Evolutionary conservation across 1,140 invertebrate species (phyloP), one percentile per base, ranked within the genome.

Genomic region (Bemisia tabaci): DNA sequence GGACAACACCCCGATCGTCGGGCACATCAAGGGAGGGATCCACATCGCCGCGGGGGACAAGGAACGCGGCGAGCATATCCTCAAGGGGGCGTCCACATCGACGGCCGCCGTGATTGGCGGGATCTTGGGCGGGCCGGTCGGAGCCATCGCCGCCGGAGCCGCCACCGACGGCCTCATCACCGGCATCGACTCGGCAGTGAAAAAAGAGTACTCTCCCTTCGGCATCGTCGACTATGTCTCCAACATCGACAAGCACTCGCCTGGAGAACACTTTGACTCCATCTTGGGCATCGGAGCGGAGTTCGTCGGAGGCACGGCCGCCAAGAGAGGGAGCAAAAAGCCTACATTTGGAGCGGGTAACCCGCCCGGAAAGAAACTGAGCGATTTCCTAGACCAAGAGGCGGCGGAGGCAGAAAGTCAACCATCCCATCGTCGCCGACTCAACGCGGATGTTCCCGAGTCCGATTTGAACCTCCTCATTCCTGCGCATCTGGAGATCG

Each of bases 1-100:
- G 2, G 65, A 65, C 59, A 60, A 25, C 26, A 60, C 59, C 17
- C 65, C 65, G 2, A 22, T 65, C n/a, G n/a, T 65, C 2, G 65
- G 65, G 2, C 65, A 65, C 59, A 65, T 65, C 48, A 65, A 65
- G 26, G 65, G 48, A 9, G 65, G 65, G 2, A 65, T 65, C 2
- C 65, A 65, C 22, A 59, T 65, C 9, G 59, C 59, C 12, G 33
- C 59, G 2, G 65, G 65, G 12, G 65, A 65, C 59, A 27, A 65
- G 17, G 65, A 65, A 22, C 2, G 26, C n/a, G 65, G 65, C 22
- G 23, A 60, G 22, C 22, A 65, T 2, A 60, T 60, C 22, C 39
- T 65, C 48, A 65, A 65, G 25, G 48, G 48, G 21, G 65, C 65
- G 2, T 60, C 65, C 2, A 60, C 39, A n/a, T 59, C 65, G 9